Evolutionary conservation across 2,113 vertebrate genomes (phyloP), one percentile per base, ranked within the genome.

Genomic region (Eurypyga helias): DNA sequence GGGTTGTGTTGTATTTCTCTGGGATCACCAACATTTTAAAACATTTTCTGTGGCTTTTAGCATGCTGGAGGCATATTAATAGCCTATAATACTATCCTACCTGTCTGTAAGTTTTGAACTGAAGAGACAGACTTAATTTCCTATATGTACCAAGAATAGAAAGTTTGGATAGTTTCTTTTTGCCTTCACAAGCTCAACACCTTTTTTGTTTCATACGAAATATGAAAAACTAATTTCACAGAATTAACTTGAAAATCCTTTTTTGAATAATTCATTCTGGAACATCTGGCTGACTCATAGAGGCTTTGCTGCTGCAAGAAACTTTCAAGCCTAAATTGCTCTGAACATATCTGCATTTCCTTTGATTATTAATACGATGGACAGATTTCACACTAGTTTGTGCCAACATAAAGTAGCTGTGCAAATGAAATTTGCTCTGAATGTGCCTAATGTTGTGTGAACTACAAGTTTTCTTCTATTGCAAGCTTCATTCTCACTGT

Each of bases 251-350:
- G 49, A 96, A 97, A 96, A 92, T 82, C 41, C 20, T 91, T 95
- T 95, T 86, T 94, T 97, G 91, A 97, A 97, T 97, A 98, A 98
- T 98, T 98, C 76, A 98, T 97, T 94, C 58, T 61, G 48, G 75
- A 97, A 97, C 94, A 98, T 97, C 96, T 98, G 97, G 76, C 72
- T 52, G 67, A 93, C 78, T 97, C 92, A 95, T 24, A 93, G 91
- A 96, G 60, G 51, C 60, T 97, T 94, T 97, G 65, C 66, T 91
- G 45, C 83, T 97, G 89, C 90, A 97, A 96, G 95, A 96, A 97
- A 94, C 83, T 96, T 97, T 93, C 90, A 83, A 96, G 54, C 21
- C 23, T 82, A 93, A 95, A 92, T 95, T 96, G 43, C 71, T 96
- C 57, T 91, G 85, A 90, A 87, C 57, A 23, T 95, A 96, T 92